Evolutionary conservation across 2,113 vertebrate species (phyloP).

Genomic region (Takifugu flavidus): DNA sequence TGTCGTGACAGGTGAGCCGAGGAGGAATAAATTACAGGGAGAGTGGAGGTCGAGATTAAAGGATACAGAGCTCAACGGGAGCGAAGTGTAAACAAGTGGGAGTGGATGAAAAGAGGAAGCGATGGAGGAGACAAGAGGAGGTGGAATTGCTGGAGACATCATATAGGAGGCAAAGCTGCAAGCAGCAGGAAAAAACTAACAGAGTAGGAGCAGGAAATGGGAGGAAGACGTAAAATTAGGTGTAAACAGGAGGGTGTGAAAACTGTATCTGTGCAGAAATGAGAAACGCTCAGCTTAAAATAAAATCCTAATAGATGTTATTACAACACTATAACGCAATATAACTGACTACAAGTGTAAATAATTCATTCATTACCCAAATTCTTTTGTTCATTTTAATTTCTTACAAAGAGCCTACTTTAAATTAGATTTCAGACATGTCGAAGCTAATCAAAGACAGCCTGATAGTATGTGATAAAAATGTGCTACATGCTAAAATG

Average conservation of each 20-base stretch:
- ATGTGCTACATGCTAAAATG: no score
- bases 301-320: conserved; percentile 36
- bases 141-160: background rate
- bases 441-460: no score
- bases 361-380: no score
- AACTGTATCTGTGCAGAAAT: conserved; percentile 9
- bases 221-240: conserved; percentile 2
- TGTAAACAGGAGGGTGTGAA: conserved; percentile 6
- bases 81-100: conserved; percentile 52
- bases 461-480: no score
- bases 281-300: conserved; percentile 52
- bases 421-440: no score
- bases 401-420: no score
- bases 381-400: no score
- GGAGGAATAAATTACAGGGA: conserved; percentile 64
- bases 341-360: no score
- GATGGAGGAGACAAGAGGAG: background rate
- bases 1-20: conserved; percentile 66
- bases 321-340: conserved; percentile 10
- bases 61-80: conserved; percentile 7
- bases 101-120: conserved; percentile 27
- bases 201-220: conserved; percentile 4
- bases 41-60: conserved; percentile 46
- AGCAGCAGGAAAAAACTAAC: background rate
- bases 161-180: conserved; percentile 5